A percentile compares a stretch with the other conserved stretches of the same genome.
These are phyloP conservation scores for Vanessa cardui DNA, from an alignment of 2,888 invertebrate species.

Conservation along the genomic window DNA sequence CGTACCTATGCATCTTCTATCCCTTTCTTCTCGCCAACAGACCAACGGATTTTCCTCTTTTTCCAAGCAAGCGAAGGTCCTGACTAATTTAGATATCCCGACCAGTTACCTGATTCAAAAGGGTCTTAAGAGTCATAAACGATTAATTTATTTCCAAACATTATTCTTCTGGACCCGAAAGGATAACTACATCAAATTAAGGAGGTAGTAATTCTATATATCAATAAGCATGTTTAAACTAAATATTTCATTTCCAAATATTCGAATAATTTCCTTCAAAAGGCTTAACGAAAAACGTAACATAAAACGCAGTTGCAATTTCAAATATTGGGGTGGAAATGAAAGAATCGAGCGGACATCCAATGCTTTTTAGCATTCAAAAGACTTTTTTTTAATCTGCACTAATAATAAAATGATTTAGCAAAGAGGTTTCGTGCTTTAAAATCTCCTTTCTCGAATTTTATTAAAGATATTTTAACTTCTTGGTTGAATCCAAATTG, in stretches of 20 bases:
- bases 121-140: no score
- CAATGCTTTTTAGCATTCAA: constrained; percentile 7
- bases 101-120: no score
- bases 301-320: constrained; percentile 21
- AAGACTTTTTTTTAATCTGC: constrained; percentile 13
- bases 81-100: no score
- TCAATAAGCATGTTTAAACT: background rate
- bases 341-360: constrained; percentile 20
- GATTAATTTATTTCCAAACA: no score
- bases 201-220: background rate
- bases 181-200: no score
- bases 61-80: no score
- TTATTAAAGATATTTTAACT: background rate
- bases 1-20: no score
- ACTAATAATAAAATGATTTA: constrained; percentile 5
- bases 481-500: no score
- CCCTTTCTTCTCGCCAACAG: no score
- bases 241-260: background rate
- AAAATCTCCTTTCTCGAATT: background rate
- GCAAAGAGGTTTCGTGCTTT: background rate
- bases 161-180: no score
- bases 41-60: no score
- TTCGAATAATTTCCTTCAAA: background rate
- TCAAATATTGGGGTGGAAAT: constrained; percentile 32
- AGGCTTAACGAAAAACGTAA: constrained; percentile 19